Evolutionary conservation across 2,797 vertebrate species (phyloP).

Genomic region (Centropyge bicolor): DNA sequence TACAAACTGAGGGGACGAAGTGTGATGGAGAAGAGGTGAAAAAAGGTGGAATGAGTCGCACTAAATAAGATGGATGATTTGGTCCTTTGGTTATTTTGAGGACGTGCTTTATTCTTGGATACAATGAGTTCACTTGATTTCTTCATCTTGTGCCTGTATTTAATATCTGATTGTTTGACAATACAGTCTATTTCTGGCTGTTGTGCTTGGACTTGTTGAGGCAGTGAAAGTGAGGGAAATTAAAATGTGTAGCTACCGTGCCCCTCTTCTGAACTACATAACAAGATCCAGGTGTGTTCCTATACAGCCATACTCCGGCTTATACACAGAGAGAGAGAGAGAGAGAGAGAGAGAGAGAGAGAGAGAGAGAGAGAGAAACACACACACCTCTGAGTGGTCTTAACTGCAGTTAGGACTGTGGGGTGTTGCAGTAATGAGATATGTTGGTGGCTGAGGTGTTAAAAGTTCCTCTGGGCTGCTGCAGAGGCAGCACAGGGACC

Average conservation of each 20-base stretch:
- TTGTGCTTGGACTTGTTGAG: conserved; percentile 53
- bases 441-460: conserved; percentile 68
- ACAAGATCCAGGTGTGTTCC: conserved; percentile 75
- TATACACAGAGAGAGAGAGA: conserved; percentile 8
- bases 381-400: conserved; percentile 24
- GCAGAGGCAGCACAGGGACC: conserved; percentile 57
- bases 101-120: conserved; percentile 14
- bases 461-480: conserved; percentile 69
- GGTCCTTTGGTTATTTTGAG: conserved; percentile 32
- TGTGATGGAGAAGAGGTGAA: not conserved
- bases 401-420: conserved; percentile 30
- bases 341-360: conserved; percentile 10
- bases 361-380: conserved; percentile 12
- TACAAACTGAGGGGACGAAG: conserved; percentile 15
- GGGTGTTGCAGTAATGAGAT: conserved; percentile 65
- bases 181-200: conserved; percentile 36
- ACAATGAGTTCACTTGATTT: conserved; percentile 35
- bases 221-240: conserved; percentile 56
- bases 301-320: conserved; percentile 14
- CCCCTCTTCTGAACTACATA: conserved; percentile 62
- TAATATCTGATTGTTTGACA: conserved; percentile 32
- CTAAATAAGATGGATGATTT: conserved; percentile 23
- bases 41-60: conserved; percentile 11
- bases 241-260: conserved; percentile 70
- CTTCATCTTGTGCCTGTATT: conserved; percentile 35